Percentiles rank a stretch among this genome's conserved stretches.
Conservation (phyloP, 2,113 vertebrate genomes). For the Pseudorectes ferrugineus region DNA sequence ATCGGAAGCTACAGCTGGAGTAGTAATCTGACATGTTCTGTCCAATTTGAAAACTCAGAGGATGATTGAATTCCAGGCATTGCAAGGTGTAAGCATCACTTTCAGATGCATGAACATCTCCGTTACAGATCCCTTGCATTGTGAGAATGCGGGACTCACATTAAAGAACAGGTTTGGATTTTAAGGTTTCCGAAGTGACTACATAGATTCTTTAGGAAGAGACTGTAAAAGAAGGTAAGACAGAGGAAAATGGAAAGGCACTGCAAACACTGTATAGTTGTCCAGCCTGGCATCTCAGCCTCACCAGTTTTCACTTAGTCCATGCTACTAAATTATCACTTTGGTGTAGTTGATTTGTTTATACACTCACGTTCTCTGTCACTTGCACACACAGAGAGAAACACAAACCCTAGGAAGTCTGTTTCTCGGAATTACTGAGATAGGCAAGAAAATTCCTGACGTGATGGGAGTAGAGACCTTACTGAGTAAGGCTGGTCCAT, state of each 20-base stretch:
- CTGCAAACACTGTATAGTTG: neutral
- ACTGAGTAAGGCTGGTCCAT: neutral
- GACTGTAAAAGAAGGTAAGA: neutral
- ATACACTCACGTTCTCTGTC: rapidly evolving
- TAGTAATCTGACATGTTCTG: neutral
- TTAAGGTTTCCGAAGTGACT: neutral
- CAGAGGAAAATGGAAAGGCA: neutral
- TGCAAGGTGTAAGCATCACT: neutral
- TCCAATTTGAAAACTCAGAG: neutral
- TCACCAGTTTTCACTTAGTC: neutral
- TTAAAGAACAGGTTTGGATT: neutral
- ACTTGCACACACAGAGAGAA: rapidly evolving
- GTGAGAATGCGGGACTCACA: neutral
- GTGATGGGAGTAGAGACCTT: neutral
- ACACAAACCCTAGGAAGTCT: neutral
- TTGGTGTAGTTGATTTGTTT: neutral
- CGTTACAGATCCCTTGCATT: neutral
- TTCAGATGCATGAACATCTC: neutral
- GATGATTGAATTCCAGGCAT: neutral
- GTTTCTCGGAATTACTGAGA: neutral
- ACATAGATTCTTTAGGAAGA: neutral
- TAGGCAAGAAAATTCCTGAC: neutral
- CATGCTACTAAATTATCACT: neutral
- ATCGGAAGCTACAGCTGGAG: neutral
- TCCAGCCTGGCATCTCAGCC: neutral